Evolutionary conservation across 2,113 vertebrate species (phyloP).

Genomic region (Rhinogobius similis): DNA sequence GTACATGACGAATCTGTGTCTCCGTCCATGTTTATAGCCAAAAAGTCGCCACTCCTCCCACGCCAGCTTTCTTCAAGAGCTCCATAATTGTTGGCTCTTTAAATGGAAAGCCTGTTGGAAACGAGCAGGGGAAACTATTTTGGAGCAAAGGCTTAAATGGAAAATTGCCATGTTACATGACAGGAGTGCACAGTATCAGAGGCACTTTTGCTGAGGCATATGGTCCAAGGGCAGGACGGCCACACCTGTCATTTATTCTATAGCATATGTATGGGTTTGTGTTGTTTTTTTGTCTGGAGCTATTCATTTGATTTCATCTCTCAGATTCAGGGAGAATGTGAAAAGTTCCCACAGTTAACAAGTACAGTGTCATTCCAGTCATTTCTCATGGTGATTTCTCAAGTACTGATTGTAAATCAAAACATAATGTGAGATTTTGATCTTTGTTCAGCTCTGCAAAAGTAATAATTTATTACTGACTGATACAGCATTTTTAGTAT

Average conservation of each 20-base stretch:
- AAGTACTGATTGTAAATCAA: background rate
- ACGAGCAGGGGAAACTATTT: conserved; percentile 45
- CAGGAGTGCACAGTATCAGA: conserved; percentile 32
- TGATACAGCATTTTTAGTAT: background rate
- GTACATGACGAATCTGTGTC: conserved; percentile 19
- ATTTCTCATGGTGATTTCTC: background rate
- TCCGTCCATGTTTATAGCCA: conserved; percentile 46
- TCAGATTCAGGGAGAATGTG: conserved; percentile 7
- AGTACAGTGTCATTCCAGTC: background rate
- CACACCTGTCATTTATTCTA: background rate
- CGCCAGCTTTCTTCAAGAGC: conserved; percentile 30
- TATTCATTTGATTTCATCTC: conserved; percentile 16
- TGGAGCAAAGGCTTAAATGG: conserved; percentile 31
- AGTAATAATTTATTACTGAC: background rate
- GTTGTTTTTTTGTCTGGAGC: background rate
- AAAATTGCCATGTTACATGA: conserved; percentile 35
- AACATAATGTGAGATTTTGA: background rate
- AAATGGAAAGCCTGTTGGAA: conserved; percentile 61
- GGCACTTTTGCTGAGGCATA: conserved; percentile 31
- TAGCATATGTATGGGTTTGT: background rate
- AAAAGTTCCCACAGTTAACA: conserved; percentile 13
- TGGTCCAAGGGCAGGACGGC: background rate
- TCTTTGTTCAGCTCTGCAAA: background rate
- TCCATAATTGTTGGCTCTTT: conserved; percentile 34
- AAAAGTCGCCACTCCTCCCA: conserved; percentile 28